Percentiles rank a stretch among this genome's conserved stretches.
phyloP scores from a whole-genome alignment of 1,140 invertebrate species.

The Lasaia peninsularis region DNA sequence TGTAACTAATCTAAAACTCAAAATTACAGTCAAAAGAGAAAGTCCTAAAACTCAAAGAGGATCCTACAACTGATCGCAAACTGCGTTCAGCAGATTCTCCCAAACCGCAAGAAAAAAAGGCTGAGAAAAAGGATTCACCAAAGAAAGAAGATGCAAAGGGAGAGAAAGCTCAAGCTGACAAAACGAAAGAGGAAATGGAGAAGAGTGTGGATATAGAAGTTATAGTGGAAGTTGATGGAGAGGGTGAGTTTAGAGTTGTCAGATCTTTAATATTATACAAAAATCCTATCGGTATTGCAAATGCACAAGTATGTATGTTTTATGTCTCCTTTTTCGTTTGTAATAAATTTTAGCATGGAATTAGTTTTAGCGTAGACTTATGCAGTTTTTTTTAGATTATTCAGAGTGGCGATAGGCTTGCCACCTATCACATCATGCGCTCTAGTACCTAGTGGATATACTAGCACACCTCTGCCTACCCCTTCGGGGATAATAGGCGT shows the following conservation, averaged over 20 bases:
- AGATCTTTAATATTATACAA: background rate
- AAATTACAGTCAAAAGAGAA: conserved; percentile 55
- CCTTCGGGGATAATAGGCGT: no score
- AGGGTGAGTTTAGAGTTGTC: conserved; percentile 27
- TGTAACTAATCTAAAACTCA: no score
- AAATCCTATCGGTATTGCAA: no score
- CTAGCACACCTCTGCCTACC: no score
- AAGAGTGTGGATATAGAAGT: conserved; percentile 22
- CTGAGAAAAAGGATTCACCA: conserved; percentile 21
- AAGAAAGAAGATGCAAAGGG: conserved; percentile 25
- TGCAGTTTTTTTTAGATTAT: no score
- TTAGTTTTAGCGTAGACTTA: no score
- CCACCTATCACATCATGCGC: no score
- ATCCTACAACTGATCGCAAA: conserved; percentile 44
- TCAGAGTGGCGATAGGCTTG: no score
- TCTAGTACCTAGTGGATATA: no score
- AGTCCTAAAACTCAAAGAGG: conserved; percentile 62
- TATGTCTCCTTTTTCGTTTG: no score
- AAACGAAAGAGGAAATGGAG: conserved; percentile 15
- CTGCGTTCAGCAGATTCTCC: conserved; percentile 49
- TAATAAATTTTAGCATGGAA: no score
- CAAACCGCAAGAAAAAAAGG: conserved; percentile 42
- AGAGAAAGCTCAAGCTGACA: conserved; percentile 19
- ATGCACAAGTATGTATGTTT: no score
- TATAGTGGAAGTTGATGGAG: conserved; percentile 18